Conservation (phyloP, 2,797 vertebrate genomes). For the Alcedo quadribrachys region DNA sequence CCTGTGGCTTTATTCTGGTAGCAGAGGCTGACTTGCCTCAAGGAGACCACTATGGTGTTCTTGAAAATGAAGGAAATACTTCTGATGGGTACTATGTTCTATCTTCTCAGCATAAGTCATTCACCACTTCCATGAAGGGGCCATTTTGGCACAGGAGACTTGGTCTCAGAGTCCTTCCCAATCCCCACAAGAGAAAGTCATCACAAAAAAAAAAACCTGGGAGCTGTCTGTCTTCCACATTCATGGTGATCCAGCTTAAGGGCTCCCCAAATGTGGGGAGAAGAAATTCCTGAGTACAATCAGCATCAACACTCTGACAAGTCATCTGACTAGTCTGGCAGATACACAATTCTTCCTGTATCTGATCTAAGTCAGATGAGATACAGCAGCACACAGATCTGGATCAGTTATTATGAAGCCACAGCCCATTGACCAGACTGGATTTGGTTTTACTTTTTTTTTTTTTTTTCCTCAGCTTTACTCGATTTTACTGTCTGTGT, state of each 20-base stretch:
- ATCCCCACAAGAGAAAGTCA: not conserved
- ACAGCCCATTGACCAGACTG: not conserved
- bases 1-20: not conserved
- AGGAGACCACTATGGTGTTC: not conserved
- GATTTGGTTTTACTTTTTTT: not conserved
- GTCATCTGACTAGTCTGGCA: not conserved
- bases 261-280: not conserved
- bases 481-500: not conserved
- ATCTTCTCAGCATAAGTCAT: fast-evolving
- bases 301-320: not conserved
- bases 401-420: not conserved
- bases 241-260: not conserved
- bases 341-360: not conserved
- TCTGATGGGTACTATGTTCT: not conserved
- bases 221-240: not conserved
- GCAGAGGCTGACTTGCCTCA: not conserved
- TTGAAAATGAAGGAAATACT: not conserved
- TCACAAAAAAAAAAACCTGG: not conserved
- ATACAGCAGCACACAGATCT: not conserved
- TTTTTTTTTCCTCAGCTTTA: not conserved
- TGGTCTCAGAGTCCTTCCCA: not conserved
- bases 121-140: not conserved
- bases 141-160: not conserved
- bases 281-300: not conserved
- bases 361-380: not conserved